phyloP scores from a whole-genome alignment of 2,113 vertebrate species.

The Tichodroma muraria region DNA sequence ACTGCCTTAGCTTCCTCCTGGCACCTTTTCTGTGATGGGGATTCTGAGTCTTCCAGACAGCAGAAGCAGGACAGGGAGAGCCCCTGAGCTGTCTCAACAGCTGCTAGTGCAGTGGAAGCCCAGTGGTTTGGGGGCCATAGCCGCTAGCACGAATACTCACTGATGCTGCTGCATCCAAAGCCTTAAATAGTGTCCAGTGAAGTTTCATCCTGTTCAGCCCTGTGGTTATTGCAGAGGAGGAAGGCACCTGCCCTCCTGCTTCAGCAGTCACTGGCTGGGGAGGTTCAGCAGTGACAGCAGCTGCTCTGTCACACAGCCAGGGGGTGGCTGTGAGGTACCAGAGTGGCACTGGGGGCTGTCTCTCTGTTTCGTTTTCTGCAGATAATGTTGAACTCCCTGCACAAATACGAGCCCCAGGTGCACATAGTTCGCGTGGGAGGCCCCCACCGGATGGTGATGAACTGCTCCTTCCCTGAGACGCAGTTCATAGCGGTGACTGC shows the following conservation, averaged over 20 bases:
- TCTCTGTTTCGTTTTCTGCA: slow-evolving; percentile 52
- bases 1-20: not conserved
- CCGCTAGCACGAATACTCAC: not conserved
- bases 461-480: slow-evolving; percentile 91
- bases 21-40: not conserved
- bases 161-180: not conserved
- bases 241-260: not conserved
- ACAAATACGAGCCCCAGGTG: slow-evolving; percentile 94
- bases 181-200: not conserved
- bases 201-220: not conserved
- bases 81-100: not conserved
- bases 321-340: not conserved
- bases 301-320: not conserved
- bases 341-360: not conserved
- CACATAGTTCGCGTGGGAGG: slow-evolving; percentile 92
- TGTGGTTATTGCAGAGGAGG: not conserved
- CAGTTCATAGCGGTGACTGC: slow-evolving; percentile 98
- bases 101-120: not conserved
- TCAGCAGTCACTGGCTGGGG: not conserved
- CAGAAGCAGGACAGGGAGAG: not conserved
- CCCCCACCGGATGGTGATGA: slow-evolving; percentile 87
- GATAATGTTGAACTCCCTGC: slow-evolving; percentile 96
- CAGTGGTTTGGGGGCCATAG: not conserved
- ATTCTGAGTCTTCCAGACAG: not conserved
- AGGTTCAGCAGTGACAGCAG: not conserved